Evolutionary conservation across 1,140 invertebrate genomes (phyloP).

Genomic region (Drosophila ogumai): DNA sequence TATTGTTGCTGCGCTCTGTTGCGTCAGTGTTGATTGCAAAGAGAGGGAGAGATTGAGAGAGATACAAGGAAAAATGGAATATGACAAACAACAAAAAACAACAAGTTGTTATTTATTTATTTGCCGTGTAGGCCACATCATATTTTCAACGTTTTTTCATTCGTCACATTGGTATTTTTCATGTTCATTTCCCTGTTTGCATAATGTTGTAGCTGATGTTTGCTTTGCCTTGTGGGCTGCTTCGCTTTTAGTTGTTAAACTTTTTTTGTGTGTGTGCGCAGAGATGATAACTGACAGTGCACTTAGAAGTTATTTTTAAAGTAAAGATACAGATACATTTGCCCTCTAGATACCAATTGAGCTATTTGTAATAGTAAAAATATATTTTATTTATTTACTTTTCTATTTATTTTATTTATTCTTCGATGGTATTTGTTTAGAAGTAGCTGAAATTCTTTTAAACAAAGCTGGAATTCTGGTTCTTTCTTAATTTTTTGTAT

Average conservation of each 20-base stretch:
- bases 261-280: constrained; percentile 26
- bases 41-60: constrained; percentile 10
- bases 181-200: constrained; percentile 65
- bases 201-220: constrained; percentile 52
- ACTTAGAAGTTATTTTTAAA: constrained; percentile 34
- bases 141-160: constrained; percentile 63
- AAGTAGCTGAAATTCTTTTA: not conserved
- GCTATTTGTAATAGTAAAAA: not conserved
- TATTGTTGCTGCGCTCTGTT: constrained; percentile 64
- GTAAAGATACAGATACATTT: constrained; percentile 20
- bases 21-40: constrained; percentile 58
- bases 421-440: not conserved
- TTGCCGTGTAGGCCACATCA: constrained; percentile 66
- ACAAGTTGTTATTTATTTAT: constrained; percentile 54
- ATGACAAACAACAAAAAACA: constrained; percentile 13
- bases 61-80: constrained; percentile 17
- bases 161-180: constrained; percentile 39
- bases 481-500: not conserved
- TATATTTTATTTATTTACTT: too few relatives aligned
- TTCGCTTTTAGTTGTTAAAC: constrained; percentile 45
- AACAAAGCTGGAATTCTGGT: not conserved
- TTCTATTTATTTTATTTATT: too few relatives aligned
- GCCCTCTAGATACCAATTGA: constrained; percentile 1
- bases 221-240: constrained; percentile 46
- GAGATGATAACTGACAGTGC: constrained; percentile 65